These are phyloP conservation scores for Leptogaster cylindrica DNA, from an alignment of 2,888 invertebrate genomes.

Conservation along the genomic window DNA sequence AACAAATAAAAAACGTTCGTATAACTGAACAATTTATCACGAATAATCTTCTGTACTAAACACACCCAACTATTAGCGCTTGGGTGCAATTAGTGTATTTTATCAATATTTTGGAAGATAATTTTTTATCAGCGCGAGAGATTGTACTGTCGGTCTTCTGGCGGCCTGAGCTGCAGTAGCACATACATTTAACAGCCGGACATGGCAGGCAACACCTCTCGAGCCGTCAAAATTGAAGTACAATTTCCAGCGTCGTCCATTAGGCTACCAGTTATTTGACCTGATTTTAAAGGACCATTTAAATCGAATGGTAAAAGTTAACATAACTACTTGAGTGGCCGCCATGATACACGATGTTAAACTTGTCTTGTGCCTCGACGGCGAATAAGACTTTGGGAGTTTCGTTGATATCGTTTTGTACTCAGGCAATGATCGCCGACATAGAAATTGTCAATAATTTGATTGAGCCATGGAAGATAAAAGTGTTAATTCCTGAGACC, in stretches of 20 bases:
- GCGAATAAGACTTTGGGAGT: slow-evolving; percentile 1
- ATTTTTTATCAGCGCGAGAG: no score
- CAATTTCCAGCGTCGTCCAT: slow-evolving; percentile 17
- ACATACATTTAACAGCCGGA: neutral
- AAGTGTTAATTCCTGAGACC: neutral
- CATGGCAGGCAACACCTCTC: slow-evolving; percentile 34
- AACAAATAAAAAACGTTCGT: no score
- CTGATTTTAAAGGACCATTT: slow-evolving; percentile 34
- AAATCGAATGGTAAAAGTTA: slow-evolving; percentile 3
- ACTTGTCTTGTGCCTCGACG: neutral
- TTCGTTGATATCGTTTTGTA: neutral
- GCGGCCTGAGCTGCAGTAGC: slow-evolving; percentile 12
- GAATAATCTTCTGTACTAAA: no score
- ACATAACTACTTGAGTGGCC: slow-evolving; percentile 23
- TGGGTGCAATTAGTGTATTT: no score
- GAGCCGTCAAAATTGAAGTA: slow-evolving; percentile 28
- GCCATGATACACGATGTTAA: slow-evolving; percentile 22
- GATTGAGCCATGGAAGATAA: slow-evolving; percentile 5
- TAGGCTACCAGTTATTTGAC: slow-evolving; percentile 34
- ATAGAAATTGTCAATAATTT: slow-evolving; percentile 37
- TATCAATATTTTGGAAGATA: no score
- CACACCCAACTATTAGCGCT: no score
- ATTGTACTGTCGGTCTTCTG: no score
- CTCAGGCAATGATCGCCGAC: slow-evolving; percentile 21
- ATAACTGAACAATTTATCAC: no score